phyloP scores from a whole-genome alignment of 2,113 vertebrate genomes.

The Xiphophorus hellerii region DNA sequence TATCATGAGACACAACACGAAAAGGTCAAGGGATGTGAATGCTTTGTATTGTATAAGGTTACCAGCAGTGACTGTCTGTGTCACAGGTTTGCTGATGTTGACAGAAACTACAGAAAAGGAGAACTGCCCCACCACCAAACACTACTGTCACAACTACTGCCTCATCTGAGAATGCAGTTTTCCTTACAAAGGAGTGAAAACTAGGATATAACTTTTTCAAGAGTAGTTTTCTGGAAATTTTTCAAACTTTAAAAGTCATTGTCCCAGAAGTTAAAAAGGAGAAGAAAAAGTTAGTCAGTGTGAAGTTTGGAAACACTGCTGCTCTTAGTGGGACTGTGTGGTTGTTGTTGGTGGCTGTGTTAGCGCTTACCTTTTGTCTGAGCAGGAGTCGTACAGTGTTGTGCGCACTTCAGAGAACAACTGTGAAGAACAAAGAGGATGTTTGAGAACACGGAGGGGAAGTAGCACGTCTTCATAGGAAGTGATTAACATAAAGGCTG shows the following conservation, averaged over 20 bases:
- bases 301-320: background rate
- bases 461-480: constrained; percentile 52
- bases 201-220: background rate
- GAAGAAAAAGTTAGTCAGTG: background rate
- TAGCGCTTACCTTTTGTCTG: constrained; percentile 26
- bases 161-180: background rate
- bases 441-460: constrained; percentile 48
- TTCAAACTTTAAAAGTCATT: background rate
- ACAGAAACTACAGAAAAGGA: constrained; percentile 3
- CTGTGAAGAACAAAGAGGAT: constrained; percentile 55
- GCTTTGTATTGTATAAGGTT: background rate
- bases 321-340: background rate
- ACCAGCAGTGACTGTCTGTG: background rate
- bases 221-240: background rate
- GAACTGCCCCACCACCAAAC: background rate
- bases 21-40: background rate
- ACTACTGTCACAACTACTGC: background rate
- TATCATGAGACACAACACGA: background rate
- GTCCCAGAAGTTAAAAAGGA: background rate
- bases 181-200: background rate
- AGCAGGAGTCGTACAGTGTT: rapidly evolving
- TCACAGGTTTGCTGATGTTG: background rate
- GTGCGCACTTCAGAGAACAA: constrained; percentile 40
- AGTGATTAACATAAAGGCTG: constrained; percentile 24
- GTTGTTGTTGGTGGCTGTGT: background rate